A percentile compares a stretch with the other conserved stretches of the same genome.
phyloP scores from a whole-genome alignment of 2,888 invertebrate species.

The Clivina fossor region DNA sequence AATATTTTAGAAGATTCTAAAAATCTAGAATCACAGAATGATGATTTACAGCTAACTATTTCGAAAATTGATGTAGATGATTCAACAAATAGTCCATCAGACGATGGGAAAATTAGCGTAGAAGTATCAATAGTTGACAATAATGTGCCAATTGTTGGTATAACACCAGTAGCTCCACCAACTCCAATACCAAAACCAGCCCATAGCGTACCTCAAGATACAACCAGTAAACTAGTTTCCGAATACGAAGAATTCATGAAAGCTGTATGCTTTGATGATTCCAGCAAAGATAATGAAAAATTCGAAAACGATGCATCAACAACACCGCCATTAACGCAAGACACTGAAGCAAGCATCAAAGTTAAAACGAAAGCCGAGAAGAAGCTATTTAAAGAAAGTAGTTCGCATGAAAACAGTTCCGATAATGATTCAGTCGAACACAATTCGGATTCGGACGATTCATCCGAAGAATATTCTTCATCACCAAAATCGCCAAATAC shows the following conservation, averaged over 20 bases:
- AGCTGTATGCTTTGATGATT: slow-evolving; percentile 53
- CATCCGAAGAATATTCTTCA: slow-evolving; percentile 11
- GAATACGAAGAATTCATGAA: slow-evolving; percentile 64
- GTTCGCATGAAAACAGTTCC: neutral
- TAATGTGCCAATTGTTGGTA: neutral
- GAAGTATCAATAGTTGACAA: neutral
- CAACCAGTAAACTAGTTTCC: slow-evolving; percentile 49
- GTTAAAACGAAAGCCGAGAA: no score
- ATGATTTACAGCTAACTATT: neutral
- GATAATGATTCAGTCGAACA: slow-evolving; percentile 11
- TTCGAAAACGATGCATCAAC: slow-evolving; percentile 12
- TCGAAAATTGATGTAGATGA: neutral
- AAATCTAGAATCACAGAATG: neutral
- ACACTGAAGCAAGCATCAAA: no score
- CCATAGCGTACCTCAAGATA: slow-evolving; percentile 2
- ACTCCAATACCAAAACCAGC: slow-evolving; percentile 12
- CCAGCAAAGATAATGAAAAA: slow-evolving; percentile 35
- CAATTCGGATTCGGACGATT: slow-evolving; percentile 18
- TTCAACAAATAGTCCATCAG: neutral
- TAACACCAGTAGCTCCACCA: slow-evolving; percentile 22
- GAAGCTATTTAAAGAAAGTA: slow-evolving; percentile 6
- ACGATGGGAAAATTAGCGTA: no score
- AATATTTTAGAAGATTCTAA: slow-evolving; percentile 4
- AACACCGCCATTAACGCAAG: neutral
- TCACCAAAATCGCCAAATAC: neutral